Base-by-base conservation (phyloP, 2,113 vertebrate species). In the Platichthys stellatus region DNA sequence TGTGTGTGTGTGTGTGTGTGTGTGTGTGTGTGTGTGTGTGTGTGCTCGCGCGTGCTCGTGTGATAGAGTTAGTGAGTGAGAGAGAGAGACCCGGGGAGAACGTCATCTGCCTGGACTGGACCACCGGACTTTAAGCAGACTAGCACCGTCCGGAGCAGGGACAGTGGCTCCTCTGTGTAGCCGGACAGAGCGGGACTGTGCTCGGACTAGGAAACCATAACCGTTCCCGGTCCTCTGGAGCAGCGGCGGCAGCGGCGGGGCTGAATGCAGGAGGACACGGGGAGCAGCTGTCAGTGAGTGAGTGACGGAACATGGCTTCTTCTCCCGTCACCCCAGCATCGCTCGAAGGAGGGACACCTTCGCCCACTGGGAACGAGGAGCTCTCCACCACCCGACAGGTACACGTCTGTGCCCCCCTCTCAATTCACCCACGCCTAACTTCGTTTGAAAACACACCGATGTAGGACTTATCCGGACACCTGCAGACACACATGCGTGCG, bases 291-390 rank as follows among this genome's bases (percentile, higher is more conserved):
- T 43, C 12, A 51, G 38, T 18, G 78, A 74, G 67, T 61, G 80
- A 69, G 0, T 15, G 75, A 40, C 45, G 38, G 14, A 26, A 59
- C 74, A 91, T 91, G 87, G 85, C 85, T 80, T 83, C 86, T 47
- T 73, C 89, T 71, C 89, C 89, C 15, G 78, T 85, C 69, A 54
- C 81, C 51, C 74, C 77, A 56, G 85, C 87, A 17, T 89, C 87
- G 49, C 60, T 89, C 0, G 89, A 89, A 70, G 87, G 83, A 81
- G 77, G 66, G 78, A 89, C 89, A 63, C 89, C 89, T 40, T 91
- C 87, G 54, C 89, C 87, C 47, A 71, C 18, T 4, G 87, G 79
- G 61, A 86, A 73, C 2, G 76, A 83, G 28, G 87, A 85, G 51
- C 66, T 73, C 53, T n/a, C 77, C 2, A 69, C 71, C 13, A 60